Conservation (phyloP, 2,797 vertebrate species). For the Hoplostethus atlanticus region DNA sequence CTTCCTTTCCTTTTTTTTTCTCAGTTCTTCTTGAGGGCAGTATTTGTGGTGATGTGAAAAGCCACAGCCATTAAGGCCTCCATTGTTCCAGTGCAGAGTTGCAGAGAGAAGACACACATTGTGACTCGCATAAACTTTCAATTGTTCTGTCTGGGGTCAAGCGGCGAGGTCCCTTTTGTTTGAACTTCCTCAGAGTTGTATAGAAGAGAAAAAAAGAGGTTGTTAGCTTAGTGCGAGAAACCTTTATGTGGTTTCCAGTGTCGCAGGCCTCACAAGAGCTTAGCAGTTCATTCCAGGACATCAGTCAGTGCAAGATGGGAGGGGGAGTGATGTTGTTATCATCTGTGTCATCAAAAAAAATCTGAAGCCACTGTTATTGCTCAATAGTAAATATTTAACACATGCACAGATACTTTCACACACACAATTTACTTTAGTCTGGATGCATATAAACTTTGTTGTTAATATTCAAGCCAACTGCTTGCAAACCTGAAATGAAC, state of each 20-base stretch:
- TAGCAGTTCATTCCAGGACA: conserved; percentile 53
- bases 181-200: conserved; percentile 71
- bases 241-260: conserved; percentile 57
- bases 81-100: conserved; percentile 77
- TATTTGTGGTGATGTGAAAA: conserved; percentile 65
- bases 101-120: conserved; percentile 76
- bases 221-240: conserved; percentile 62
- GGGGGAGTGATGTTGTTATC: conserved; percentile 17
- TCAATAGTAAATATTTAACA: conserved; percentile 11
- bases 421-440: conserved; percentile 7
- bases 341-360: conserved; percentile 2
- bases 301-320: background rate
- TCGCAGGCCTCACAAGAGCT: conserved; percentile 64
- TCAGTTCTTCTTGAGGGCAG: conserved; percentile 51
- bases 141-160: conserved; percentile 85
- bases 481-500: conserved; percentile 33
- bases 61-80: conserved; percentile 60
- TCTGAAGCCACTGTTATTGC: background rate
- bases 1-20: conserved; percentile 30
- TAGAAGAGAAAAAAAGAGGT: conserved; percentile 54
- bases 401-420: background rate
- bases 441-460: conserved; percentile 14
- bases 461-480: conserved; percentile 48
- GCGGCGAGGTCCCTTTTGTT: conserved; percentile 85
- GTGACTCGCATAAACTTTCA: conserved; percentile 81